Base-by-base conservation (phyloP, 2,797 vertebrate genomes). In the Rhincodon typus region DNA sequence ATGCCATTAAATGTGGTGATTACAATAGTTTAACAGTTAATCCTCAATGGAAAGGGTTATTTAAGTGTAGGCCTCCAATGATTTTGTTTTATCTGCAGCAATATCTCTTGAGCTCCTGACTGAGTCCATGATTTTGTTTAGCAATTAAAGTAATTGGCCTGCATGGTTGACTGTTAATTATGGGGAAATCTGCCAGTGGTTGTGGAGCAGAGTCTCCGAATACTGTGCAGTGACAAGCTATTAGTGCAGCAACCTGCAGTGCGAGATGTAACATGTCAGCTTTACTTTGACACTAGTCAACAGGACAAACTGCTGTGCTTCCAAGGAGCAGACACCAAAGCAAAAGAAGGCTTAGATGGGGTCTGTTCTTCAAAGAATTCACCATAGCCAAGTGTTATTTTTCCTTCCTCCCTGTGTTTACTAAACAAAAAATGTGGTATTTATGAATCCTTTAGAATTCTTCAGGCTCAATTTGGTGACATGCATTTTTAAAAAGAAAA, bases 131-230 rank as follows among this genome's bases (percentile, higher is more conserved):
- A 95, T 96, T 94, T 88, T 96, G 69, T 96, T 96, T 90, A 62
- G 87, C 96, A 96, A 95, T 96, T 96, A 96, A 95, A 88, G 79
- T 96, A 95, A 96, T 96, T 96, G 95, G 95, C 96, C 94, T 88
- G 19, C 50, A 77, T 57, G 57, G 67, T 87, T 90, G 96, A 69
- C 70, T 30, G 95, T 93, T 96, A 87, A 95, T 95, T 95, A 91
- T 74, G 95, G 95, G 70, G 70, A 96, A 95, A 96, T 88, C 13
- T 95, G 70, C 94, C 70, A 74, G 94, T 27, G 94, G 42, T 70
- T 95, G 46, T 74, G 94, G 21, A 67, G 53, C 7, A 46, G 13
- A 77, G 94, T 42, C 69, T 94, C 70, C 77, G 94, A 95, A 57
- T 95, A 95, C 17, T 74, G 21, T 95, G 94, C 74, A 77, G 13